Percentiles rank a stretch among this genome's conserved stretches.
Conservation (phyloP, 2,797 vertebrate genomes). For the Mus spretus region DNA sequence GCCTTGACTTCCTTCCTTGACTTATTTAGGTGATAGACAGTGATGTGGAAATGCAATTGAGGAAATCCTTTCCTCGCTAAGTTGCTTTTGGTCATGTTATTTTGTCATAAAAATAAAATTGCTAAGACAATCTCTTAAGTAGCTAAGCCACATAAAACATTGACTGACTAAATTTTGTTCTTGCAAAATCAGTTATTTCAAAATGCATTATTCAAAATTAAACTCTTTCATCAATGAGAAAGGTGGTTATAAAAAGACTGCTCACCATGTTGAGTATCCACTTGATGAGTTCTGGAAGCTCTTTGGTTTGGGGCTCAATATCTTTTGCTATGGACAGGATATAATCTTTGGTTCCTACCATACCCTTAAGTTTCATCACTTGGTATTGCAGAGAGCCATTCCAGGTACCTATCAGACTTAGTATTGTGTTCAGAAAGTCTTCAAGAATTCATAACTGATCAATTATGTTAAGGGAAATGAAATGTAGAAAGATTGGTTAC, state of each 20-base stretch:
- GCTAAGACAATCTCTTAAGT: not conserved
- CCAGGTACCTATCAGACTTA: not conserved
- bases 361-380: not conserved
- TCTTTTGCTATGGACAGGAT: not conserved
- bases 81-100: not conserved
- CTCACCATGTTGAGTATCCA: not conserved
- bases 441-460: not conserved
- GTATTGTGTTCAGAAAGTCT: not conserved
- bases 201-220: not conserved
- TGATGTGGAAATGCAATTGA: not conserved
- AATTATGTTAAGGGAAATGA: not conserved
- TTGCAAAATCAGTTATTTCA: not conserved
- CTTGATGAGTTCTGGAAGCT: not conserved
- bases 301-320: not conserved
- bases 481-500: not conserved
- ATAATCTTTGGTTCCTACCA: not conserved
- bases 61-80: not conserved
- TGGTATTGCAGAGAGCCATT: not conserved
- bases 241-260: not conserved
- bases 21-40: not conserved
- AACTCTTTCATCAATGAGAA: not conserved
- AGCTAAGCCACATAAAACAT: not conserved
- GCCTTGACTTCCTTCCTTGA: not conserved
- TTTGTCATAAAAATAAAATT: not conserved
- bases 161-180: not conserved